Conservation (phyloP, 1,140 invertebrate species). For the Chironomus tepperi region DNA sequence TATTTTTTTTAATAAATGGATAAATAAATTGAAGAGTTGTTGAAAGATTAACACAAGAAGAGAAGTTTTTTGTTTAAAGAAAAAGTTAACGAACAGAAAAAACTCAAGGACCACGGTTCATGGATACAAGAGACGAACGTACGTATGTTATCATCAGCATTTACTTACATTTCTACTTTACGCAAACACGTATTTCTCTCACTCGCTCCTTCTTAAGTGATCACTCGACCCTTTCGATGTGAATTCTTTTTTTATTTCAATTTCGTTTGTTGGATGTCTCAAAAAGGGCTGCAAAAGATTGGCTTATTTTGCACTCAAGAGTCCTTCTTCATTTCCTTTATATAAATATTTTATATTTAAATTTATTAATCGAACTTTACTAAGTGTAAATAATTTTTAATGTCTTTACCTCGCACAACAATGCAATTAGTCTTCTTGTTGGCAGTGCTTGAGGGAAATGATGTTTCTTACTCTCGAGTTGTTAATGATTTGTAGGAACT, state of each 20-base stretch:
- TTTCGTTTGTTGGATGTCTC: background rate
- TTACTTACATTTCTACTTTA: background rate
- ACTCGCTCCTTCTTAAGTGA: background rate
- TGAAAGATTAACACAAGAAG: background rate
- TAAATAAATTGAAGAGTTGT: background rate
- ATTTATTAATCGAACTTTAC: no score
- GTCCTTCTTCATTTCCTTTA: background rate
- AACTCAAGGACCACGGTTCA: constrained; percentile 20
- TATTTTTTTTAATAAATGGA: background rate
- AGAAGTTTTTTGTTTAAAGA: background rate
- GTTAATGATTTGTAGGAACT: no score
- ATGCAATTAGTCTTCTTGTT: no score
- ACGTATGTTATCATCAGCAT: constrained; percentile 22
- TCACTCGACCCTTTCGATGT: background rate
- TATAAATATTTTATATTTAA: background rate
- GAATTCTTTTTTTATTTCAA: background rate
- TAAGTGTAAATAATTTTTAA: no score
- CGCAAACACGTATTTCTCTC: background rate
- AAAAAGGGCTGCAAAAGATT: background rate
- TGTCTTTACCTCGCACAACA: no score
- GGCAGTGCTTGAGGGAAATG: no score
- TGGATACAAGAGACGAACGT: constrained; percentile 20
- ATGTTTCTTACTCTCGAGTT: no score
- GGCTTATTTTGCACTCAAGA: background rate
- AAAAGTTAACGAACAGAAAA: constrained; percentile 22